Evolutionary conservation across 2,797 vertebrate species (phyloP).

Genomic region (Intellagama lesueurii): DNA sequence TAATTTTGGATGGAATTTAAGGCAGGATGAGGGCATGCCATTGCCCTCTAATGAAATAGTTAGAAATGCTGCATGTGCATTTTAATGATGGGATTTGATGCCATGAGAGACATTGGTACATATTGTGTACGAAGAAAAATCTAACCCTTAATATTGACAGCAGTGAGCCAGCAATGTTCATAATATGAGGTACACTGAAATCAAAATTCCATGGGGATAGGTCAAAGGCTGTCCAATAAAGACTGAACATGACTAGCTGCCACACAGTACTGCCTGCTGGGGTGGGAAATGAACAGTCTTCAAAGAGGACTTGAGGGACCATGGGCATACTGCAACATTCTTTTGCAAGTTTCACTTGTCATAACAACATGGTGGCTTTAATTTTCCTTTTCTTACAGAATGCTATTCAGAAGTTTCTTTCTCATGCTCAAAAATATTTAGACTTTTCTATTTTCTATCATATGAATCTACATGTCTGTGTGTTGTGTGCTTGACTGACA

Average conservation of each 20-base stretch:
- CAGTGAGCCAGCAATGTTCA: constrained; percentile 10
- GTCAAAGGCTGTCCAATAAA: background rate
- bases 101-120: constrained; percentile 31
- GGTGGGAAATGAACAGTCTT: background rate
- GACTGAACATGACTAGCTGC: background rate
- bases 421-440: background rate
- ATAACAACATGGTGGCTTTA: background rate
- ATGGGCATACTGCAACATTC: background rate
- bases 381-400: background rate
- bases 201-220: background rate
- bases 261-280: background rate
- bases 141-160: constrained; percentile 41
- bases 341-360: background rate
- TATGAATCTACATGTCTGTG: no score
- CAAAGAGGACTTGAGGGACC: background rate
- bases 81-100: constrained; percentile 46
- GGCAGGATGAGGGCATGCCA: no score
- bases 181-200: constrained; percentile 17
- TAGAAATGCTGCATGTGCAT: constrained; percentile 47
- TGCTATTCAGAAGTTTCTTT: background rate
- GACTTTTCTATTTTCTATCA: background rate
- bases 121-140: background rate
- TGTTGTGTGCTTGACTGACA: no score
- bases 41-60: background rate
- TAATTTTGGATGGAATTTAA: background rate